phyloP scores from a whole-genome alignment of 2,113 vertebrate genomes.

The Leptosomus discolor region DNA sequence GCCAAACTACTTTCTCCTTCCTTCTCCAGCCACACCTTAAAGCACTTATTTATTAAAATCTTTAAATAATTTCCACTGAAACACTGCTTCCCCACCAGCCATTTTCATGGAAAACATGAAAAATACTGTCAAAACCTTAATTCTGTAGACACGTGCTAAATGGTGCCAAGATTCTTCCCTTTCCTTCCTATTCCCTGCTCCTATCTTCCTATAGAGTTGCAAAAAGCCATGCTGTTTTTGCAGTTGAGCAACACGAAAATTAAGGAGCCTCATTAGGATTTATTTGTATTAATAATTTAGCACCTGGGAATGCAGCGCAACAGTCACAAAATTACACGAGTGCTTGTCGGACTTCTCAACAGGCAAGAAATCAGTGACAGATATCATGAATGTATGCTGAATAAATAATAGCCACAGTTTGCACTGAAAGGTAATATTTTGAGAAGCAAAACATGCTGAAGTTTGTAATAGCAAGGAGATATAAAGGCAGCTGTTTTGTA shows the following conservation, averaged over 20 bases:
- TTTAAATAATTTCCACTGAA: not conserved
- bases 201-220: not conserved
- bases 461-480: not conserved
- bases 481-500: not conserved
- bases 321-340: not conserved
- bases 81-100: not conserved
- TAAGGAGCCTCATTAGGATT: not conserved
- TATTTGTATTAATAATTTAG: not conserved
- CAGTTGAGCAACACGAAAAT: not conserved
- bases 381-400: not conserved
- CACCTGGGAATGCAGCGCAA: not conserved
- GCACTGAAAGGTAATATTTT: not conserved
- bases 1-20: not conserved
- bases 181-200: not conserved
- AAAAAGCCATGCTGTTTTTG: not conserved
- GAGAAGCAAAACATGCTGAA: not conserved
- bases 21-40: not conserved
- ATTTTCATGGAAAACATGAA: not conserved
- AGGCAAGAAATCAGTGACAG: not conserved
- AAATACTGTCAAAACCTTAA: not conserved
- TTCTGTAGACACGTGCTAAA: not conserved
- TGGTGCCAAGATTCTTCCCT: not conserved
- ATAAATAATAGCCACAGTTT: not conserved
- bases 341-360: not conserved
- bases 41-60: not conserved